Percentiles rank a stretch among this genome's conserved stretches.
These are phyloP conservation scores for Petromus typicus DNA, from an alignment of 2,113 vertebrate species.

Conservation along the genomic window DNA sequence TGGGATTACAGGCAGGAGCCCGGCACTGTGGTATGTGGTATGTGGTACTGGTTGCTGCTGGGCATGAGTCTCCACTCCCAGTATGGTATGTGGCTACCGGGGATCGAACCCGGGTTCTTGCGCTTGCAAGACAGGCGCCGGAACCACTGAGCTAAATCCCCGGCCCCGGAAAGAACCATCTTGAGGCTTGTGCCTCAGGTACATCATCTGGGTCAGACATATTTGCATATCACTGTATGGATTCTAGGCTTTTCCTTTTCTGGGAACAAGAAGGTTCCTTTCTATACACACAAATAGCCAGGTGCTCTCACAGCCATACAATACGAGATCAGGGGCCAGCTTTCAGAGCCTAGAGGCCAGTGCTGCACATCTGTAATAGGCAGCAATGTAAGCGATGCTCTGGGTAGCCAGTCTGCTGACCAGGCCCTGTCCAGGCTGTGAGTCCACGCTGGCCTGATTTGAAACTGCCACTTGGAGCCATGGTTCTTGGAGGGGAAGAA, in stretches of 20 bases:
- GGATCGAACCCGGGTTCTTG: too few species aligned
- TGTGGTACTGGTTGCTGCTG: too few species aligned
- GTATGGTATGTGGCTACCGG: too few species aligned
- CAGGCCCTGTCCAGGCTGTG: background rate
- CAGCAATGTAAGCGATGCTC: background rate
- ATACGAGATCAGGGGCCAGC: background rate
- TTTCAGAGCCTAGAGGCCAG: background rate
- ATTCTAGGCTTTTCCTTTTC: background rate
- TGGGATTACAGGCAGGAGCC: too few species aligned
- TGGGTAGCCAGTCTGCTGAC: background rate
- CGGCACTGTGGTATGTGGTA: too few species aligned
- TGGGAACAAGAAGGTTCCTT: background rate
- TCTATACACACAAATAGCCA: background rate
- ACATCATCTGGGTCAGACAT: constrained; percentile 28
- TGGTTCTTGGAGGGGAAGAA: background rate
- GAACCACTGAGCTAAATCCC: too few species aligned
- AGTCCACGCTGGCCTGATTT: background rate
- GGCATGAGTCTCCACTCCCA: too few species aligned
- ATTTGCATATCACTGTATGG: constrained; percentile 31
- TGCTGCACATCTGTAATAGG: accelerated
- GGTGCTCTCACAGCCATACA: background rate
- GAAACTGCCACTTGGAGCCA: background rate
- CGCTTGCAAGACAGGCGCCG: too few species aligned
- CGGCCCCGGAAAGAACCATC: background rate
- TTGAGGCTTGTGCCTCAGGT: background rate